A percentile compares a stretch with the other conserved stretches of the same genome.
phyloP scores from a whole-genome alignment of 2,888 invertebrate species.

The Carcina quercana region DNA sequence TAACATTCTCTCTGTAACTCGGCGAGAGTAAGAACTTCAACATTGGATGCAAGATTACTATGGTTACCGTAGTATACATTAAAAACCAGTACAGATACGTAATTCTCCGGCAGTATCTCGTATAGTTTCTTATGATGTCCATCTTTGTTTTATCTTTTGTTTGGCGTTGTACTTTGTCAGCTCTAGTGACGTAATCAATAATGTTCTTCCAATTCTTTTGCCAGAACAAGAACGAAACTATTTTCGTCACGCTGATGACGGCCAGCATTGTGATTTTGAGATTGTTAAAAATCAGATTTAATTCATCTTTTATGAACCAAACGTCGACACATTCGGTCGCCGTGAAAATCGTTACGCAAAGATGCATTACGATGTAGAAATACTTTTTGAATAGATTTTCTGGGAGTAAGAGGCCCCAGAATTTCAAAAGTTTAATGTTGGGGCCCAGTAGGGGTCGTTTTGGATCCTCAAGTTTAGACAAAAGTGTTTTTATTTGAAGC shows the following conservation, averaged over 20 bases:
- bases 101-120: slow-evolving; percentile 48
- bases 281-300: slow-evolving; percentile 48
- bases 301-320: slow-evolving; percentile 49
- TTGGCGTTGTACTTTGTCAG: slow-evolving; percentile 38
- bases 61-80: slow-evolving; percentile 49
- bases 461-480: slow-evolving; percentile 46
- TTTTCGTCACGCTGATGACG: slow-evolving; percentile 47
- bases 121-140: slow-evolving; percentile 31
- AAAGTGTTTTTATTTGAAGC: slow-evolving; percentile 28
- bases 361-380: slow-evolving; percentile 45
- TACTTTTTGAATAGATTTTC: slow-evolving; percentile 25
- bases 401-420: slow-evolving; percentile 58
- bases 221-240: slow-evolving; percentile 43
- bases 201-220: slow-evolving; percentile 46
- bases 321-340: slow-evolving; percentile 51
- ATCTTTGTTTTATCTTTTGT: slow-evolving; percentile 26
- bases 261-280: slow-evolving; percentile 56
- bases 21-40: slow-evolving; percentile 36
- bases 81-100: slow-evolving; percentile 50
- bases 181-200: slow-evolving; percentile 45
- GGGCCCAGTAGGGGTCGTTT: slow-evolving; percentile 50
- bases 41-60: slow-evolving; percentile 46
- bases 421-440: slow-evolving; percentile 46
- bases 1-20: slow-evolving; percentile 38
- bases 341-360: slow-evolving; percentile 41